phyloP scores from a whole-genome alignment of 2,113 vertebrate genomes.

The Nyctibius bracteatus region DNA sequence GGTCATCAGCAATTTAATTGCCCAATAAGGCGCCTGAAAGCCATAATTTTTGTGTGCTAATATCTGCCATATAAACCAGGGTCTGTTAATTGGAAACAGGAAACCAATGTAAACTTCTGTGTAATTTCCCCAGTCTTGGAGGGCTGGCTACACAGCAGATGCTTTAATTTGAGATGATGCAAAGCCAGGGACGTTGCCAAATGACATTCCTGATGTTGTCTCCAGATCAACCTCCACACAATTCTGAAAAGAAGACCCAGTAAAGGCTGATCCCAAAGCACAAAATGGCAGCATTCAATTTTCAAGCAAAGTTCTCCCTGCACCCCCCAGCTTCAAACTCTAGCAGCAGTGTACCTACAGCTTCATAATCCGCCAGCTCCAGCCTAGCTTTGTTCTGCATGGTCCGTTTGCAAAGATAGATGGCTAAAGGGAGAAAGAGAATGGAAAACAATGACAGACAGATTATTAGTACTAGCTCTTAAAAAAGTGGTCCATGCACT shows the following conservation, averaged over 20 bases:
- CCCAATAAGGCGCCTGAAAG: neutral
- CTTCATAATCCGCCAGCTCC: constrained; percentile 94
- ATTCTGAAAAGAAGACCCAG: neutral
- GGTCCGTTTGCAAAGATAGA: constrained; percentile 97
- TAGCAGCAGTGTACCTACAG: constrained; percentile 83
- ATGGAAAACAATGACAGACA: constrained; percentile 28
- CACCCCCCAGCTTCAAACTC: neutral
- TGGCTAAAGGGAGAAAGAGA: constrained; percentile 77
- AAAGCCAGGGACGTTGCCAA: neutral
- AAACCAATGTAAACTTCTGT: neutral
- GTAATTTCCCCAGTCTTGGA: neutral
- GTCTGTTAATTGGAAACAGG: neutral
- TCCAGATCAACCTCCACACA: neutral
- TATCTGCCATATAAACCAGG: neutral
- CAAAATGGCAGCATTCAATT: neutral
- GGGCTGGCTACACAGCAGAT: neutral
- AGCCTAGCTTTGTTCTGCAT: constrained; percentile 98
- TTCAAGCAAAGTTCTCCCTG: neutral
- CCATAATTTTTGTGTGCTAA: neutral
- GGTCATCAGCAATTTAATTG: neutral
- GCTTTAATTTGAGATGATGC: neutral
- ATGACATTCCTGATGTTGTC: rapidly evolving
- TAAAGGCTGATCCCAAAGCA: neutral
- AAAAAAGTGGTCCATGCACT: neutral
- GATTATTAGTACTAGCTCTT: neutral